Evolutionary conservation across 2,113 vertebrate genomes (phyloP), one percentile per base, ranked within the genome.

Genomic region (Pygoscelis antarcticus): DNA sequence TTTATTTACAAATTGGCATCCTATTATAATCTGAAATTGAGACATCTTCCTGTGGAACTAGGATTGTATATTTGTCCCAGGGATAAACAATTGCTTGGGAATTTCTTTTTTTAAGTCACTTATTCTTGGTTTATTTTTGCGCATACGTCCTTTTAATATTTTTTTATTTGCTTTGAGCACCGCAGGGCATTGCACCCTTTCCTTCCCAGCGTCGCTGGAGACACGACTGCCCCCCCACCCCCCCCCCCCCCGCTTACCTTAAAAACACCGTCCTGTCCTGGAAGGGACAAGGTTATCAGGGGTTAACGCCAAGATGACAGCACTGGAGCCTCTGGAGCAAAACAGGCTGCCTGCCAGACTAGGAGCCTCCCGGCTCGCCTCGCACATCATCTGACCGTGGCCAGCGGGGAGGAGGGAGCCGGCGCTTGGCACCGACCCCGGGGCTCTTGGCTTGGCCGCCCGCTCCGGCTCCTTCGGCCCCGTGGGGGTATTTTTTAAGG

Each of bases 271-370:
- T 87, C 70, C 85, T 1, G 11, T 96, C 91, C 84, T 93, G 92
- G 79, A 93, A 97, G 95, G 98, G 97, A 98, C 90, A 96, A 98
- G 98, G 97, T 98, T 98, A 98, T 97, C 98, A 98, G 98, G 99
- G 98, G 99, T 99, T 99, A 99, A 99, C 82, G 83, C 96, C 97
- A 94, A 97, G 97, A 98, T 98, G 98, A 99, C 98, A 98, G 98
- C 97, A 97, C 80, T 92, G 98, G 98, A 98, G 98, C 97, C 98
- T 98, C 98, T 98, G 98, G 98, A 98, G 98, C 98, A 98, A 84
- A 98, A 97, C 98, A 98, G 99, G 98, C 98, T 97, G 98, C 97
- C 98, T 97, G 98, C 98, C 98, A 98, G 98, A 98, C 99, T 98
- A 97, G 97, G 97, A 97, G 98, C 98, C 97, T 98, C 98, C 98